Evolutionary conservation across 1,140 invertebrate species (phyloP).

Genomic region (Psix sp.): DNA sequence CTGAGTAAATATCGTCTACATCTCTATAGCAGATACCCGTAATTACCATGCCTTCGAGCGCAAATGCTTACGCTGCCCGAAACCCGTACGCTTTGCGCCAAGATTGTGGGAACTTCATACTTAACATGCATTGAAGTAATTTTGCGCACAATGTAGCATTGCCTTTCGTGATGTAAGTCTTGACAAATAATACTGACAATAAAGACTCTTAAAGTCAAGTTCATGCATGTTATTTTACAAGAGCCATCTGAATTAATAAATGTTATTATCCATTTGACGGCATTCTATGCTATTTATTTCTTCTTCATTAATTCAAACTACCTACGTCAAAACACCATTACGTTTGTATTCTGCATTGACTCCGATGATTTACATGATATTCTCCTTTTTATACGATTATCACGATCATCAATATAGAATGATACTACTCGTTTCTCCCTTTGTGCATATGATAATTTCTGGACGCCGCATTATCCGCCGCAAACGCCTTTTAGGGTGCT

Average conservation of each 20-base stretch:
- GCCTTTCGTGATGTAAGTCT: no score
- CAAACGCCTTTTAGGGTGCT: slow-evolving; percentile 22
- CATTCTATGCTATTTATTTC: neutral
- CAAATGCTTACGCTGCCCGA: slow-evolving; percentile 67
- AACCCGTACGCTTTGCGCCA: slow-evolving; percentile 39
- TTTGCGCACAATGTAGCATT: slow-evolving; percentile 23
- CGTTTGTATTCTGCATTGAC: slow-evolving; percentile 25
- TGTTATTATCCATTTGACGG: neutral
- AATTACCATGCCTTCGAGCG: slow-evolving; percentile 69
- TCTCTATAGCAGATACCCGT: slow-evolving; percentile 72
- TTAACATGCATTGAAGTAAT: slow-evolving; percentile 30
- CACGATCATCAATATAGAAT: slow-evolving; percentile 47
- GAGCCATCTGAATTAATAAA: no score
- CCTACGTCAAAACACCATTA: slow-evolving; percentile 36
- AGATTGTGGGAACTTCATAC: slow-evolving; percentile 51
- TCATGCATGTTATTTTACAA: no score
- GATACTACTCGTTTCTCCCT: slow-evolving; percentile 12
- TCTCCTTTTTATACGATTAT: slow-evolving; percentile 33
- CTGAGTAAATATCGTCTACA: slow-evolving; percentile 75
- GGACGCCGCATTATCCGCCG: slow-evolving; percentile 25
- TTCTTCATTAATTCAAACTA: neutral
- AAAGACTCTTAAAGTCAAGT: no score
- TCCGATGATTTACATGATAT: slow-evolving; percentile 38
- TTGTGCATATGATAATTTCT: slow-evolving; percentile 45
- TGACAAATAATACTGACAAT: no score